A percentile compares a stretch with the other conserved stretches of the same genome.
Conservation (phyloP, 2,888 invertebrate genomes). For the Machimus rusticus region DNA sequence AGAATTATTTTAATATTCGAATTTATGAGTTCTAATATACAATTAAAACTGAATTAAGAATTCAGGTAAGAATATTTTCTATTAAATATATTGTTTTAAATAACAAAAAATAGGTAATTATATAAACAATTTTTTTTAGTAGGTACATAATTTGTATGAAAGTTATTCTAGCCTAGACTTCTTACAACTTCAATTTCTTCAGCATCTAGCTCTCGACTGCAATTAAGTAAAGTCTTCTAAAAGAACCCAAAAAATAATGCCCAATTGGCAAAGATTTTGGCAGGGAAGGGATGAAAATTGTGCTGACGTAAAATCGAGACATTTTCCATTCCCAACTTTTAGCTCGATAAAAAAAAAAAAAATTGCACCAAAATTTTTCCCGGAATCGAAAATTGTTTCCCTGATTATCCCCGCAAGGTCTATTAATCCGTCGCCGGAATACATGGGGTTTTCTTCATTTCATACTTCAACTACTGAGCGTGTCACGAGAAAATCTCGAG, state of each 20-base stretch:
- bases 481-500: background rate
- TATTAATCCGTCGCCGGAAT: background rate
- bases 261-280: background rate
- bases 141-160: too few relatives aligned
- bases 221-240: background rate
- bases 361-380: background rate
- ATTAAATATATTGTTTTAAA: too few relatives aligned
- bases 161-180: too few relatives aligned
- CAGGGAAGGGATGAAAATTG: background rate
- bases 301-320: background rate
- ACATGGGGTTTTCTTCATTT: background rate
- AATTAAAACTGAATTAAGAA: too few relatives aligned
- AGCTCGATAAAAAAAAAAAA: background rate
- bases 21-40: too few relatives aligned
- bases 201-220: background rate
- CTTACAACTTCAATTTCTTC: too few relatives aligned
- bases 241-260: background rate
- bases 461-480: background rate
- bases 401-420: constrained; percentile 3
- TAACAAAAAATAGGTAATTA: too few relatives aligned
- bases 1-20: too few relatives aligned
- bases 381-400: background rate
- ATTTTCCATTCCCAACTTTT: background rate
- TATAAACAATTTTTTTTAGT: too few relatives aligned
- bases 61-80: too few relatives aligned